Evolutionary conservation across 2,113 vertebrate genomes (phyloP), one percentile per base, ranked within the genome.

Genomic region (Neogobius melanostomus): DNA sequence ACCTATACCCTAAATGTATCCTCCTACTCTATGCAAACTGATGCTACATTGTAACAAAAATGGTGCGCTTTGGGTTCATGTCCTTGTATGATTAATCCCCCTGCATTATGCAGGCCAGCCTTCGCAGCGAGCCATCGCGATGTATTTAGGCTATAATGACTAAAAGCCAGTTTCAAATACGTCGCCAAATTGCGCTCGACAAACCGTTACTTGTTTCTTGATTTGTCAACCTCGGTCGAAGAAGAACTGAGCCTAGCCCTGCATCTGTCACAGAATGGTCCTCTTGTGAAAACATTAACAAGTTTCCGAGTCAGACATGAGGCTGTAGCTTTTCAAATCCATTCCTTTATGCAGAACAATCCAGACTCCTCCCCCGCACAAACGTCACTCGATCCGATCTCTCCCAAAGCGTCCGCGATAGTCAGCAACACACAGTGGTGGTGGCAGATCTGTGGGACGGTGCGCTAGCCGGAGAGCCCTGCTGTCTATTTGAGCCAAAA

Each of bases 341-440:
- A 76, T 57, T 66, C 17, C 42, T 44, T 74, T 74, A 61, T 69
- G 77, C 77, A 77, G 85, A 76, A 84, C 71, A 56, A 76, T 67
- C 51, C 71, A 90, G 76, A 77, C 90, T 80, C 91, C 92, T 86
- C 91, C 89, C 88, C 65, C 8, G 36, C 72, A n/a, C 80, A 42
- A n/a, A 87, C 91, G 91, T 93, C 91, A 92, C 67, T 72, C 69
- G 77, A 85, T 87, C 83, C 54, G 85, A 88, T 90, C 89, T 86
- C 85, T 85, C 80, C 69, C 80, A 57, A 52, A 79, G 80, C 84
- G n/a, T 77, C 73, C 68, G 82, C 77, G 62, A 75, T 80, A 78
- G 84, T 82, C 87, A 64, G 82, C 68, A 80, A 11, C 88, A 78
- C 84, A 85, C 72, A 69, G 84, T 79, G 84, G 79, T 50, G 81